A percentile compares a stretch with the other conserved stretches of the same genome.
These are phyloP conservation scores for Lethrus apterus DNA, from an alignment of 1,140 invertebrate genomes.

Conservation along the genomic window DNA sequence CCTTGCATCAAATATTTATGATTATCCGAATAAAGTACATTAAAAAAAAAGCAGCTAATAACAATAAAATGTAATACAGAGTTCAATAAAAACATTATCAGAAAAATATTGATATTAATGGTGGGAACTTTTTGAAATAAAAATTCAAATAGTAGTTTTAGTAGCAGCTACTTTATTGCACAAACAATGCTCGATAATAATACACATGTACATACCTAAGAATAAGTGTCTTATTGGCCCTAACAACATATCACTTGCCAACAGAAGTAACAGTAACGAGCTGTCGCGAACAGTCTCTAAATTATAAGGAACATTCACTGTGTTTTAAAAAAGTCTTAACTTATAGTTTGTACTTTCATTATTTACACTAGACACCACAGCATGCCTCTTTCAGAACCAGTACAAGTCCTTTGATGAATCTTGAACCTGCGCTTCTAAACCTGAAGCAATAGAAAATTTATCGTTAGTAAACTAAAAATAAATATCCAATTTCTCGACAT, in stretches of 20 bases:
- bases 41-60: too few relatives aligned
- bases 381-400: slow-evolving; percentile 43
- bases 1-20: too few relatives aligned
- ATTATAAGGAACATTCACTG: slow-evolving; percentile 3
- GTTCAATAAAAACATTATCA: too few relatives aligned
- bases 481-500: slow-evolving; percentile 6
- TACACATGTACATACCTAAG: slow-evolving; percentile 12
- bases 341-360: slow-evolving; percentile 12
- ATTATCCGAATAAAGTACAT: too few relatives aligned
- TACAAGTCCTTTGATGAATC: slow-evolving; percentile 51
- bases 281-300: slow-evolving; percentile 8
- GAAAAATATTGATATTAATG: too few relatives aligned
- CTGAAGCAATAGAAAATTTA: slow-evolving; percentile 35
- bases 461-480: slow-evolving; percentile 5
- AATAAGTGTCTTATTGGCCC: slow-evolving; percentile 10
- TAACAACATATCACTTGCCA: slow-evolving; percentile 14
- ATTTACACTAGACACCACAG: slow-evolving; percentile 15
- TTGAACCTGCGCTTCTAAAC: slow-evolving; percentile 51
- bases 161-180: slow-evolving; percentile 14
- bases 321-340: slow-evolving; percentile 5
- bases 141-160: too few relatives aligned
- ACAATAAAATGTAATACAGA: too few relatives aligned
- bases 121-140: too few relatives aligned
- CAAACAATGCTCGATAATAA: slow-evolving; percentile 12
- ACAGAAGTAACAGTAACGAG: slow-evolving; percentile 7